Evolutionary conservation across 35 echinoderm and acorn worm genomes (phyloP).

Genomic region (Acanthaster planci): DNA sequence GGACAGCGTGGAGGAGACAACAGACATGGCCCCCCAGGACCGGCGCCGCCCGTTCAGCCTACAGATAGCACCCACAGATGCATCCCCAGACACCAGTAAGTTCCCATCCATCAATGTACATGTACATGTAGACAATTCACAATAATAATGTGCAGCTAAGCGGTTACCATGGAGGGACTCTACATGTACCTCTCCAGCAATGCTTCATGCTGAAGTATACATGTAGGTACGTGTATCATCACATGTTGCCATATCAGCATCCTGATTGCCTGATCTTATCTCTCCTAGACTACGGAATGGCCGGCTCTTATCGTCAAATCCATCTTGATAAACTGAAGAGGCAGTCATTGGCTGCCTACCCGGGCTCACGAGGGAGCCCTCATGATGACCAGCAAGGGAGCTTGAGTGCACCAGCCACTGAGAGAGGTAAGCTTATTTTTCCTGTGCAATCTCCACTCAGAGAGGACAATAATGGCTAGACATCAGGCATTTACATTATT

Average conservation of each 20-base stretch:
- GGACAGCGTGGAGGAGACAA: slow-evolving; percentile 46
- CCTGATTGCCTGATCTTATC: not conserved
- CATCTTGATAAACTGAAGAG: slow-evolving; percentile 56
- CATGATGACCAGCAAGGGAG: slow-evolving; percentile 50
- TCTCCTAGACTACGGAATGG: not conserved
- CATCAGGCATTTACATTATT: too few relatives aligned
- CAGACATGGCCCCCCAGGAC: slow-evolving; percentile 12
- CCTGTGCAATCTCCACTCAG: too few relatives aligned
- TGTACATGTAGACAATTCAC: too few relatives aligned
- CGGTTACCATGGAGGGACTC: too few relatives aligned
- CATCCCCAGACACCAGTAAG: not conserved
- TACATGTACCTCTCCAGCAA: too few relatives aligned
- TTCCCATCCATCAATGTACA: not conserved
- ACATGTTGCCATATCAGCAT: too few relatives aligned
- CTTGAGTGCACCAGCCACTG: slow-evolving; percentile 58
- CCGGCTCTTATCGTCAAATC: slow-evolving; percentile 63
- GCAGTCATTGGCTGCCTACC: slow-evolving; percentile 48
- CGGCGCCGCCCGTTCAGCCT: not conserved
- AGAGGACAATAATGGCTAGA: too few relatives aligned
- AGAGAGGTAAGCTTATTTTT: slow-evolving; percentile 44
- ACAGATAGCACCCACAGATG: slow-evolving; percentile 16
- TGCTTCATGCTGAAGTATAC: too few relatives aligned
- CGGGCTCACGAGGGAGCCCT: slow-evolving; percentile 48
- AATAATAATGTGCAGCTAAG: too few relatives aligned
- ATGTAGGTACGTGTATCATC: too few relatives aligned